Evolutionary conservation across 2,113 vertebrate genomes (phyloP), one percentile per base, ranked within the genome.

Genomic region (Eublepharis macularius): DNA sequence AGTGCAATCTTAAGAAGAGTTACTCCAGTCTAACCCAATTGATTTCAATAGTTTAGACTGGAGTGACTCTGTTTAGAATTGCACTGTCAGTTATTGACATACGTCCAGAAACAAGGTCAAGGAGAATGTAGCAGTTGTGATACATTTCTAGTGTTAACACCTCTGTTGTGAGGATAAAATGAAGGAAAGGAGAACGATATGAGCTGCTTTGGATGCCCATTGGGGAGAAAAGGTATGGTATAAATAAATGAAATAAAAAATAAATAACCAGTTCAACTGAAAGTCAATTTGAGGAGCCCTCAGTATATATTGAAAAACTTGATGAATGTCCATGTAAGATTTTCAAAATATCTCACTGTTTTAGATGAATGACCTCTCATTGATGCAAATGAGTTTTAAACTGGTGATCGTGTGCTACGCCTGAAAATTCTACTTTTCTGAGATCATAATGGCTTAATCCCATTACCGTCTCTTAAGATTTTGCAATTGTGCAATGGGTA

Each of bases 401-500:
- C 66, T 49, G 32, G 45, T 36, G 45, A 32, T 45, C 45, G 1
- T 49, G 45, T 49, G 43, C 13, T 69, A 36, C 13, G 32, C n/a
- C 24, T 69, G 63, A 45, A 69, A 12, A 69, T 26, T n/a, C 2
- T 68, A 89, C 43, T 36, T 88, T 10, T 77, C 36, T 84, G 47
- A 57, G n/a, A 49, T 16, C 39, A 19, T 21, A 45, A 63, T 32
- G 54, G 17, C 0, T 1, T 3, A 60, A 91, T 49, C 41, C 85
- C 81, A 34, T 45, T 72, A 82, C 26, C 57, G 82, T 65, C 51
- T 79, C 81, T 47, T 65, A 10, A 12, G n/a, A 76, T 84, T 75
- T 57, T 91, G 43, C 70, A 78, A 83, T 79, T 63, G 10, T 88
- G 68, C 45, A 73, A 88, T 41, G 76, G 34, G 73, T 82, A 39